Conservation (phyloP, 2,113 vertebrate genomes). For the human region DNA sequence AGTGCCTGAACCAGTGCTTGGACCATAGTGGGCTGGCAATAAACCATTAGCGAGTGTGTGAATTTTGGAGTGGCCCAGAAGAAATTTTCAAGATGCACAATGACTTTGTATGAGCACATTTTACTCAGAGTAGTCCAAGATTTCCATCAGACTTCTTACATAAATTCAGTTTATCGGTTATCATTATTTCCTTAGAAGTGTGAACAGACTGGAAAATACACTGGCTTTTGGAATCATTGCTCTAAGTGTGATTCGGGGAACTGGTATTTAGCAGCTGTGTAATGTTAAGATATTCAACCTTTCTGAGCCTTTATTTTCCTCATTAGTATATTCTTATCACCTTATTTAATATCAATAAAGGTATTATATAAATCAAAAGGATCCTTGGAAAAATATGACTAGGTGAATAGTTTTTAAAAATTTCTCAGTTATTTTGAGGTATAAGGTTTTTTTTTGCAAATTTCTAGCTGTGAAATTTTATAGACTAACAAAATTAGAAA, state of each 20-base stretch:
- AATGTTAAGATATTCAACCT: not conserved
- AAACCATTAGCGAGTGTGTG: not conserved
- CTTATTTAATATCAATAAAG: not conserved
- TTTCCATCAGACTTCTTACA: not conserved
- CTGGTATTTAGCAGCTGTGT: not conserved
- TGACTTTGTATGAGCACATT: not conserved
- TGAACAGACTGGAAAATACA: not conserved
- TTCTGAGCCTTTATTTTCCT: not conserved
- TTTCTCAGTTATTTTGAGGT: not conserved
- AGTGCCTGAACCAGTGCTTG: not conserved
- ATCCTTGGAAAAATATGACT: not conserved
- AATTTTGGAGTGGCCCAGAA: not conserved
- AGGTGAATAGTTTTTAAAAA: not conserved
- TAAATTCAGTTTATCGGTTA: not conserved
- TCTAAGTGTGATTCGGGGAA: not conserved
- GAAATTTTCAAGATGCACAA: not conserved
- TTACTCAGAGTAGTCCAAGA: not conserved
- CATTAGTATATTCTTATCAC: not conserved
- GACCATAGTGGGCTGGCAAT: accelerated
- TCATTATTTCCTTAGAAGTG: not conserved
- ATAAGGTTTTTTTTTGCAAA: not conserved
- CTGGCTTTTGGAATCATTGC: not conserved
- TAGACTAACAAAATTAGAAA: not conserved
- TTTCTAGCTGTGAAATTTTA: not conserved
- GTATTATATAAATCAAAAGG: not conserved